A percentile compares a stretch with the other conserved stretches of the same genome.
phyloP scores from a whole-genome alignment of 1,140 invertebrate genomes.

The Riptortus pedestris region DNA sequence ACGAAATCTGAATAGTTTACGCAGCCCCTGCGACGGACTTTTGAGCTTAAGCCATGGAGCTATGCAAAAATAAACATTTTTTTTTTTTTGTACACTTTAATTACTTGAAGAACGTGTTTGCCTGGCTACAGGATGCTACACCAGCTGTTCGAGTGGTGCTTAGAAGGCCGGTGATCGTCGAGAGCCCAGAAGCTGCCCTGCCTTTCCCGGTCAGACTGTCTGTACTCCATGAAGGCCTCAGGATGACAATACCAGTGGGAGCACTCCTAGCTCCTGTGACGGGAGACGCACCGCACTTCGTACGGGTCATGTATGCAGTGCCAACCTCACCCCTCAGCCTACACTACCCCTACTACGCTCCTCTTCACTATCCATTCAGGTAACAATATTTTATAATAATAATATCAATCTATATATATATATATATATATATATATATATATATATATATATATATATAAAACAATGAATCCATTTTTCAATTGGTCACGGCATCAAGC shows the following conservation, averaged over 20 bases:
- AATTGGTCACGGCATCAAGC: too few relatives aligned
- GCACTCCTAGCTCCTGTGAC: slow-evolving; percentile 34
- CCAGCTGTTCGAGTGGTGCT: slow-evolving; percentile 33
- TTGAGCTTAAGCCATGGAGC: too few relatives aligned
- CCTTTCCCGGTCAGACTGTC: slow-evolving; percentile 32
- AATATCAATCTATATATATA: neutral
- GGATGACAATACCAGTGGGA: slow-evolving; percentile 32
- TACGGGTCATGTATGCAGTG: slow-evolving; percentile 34
- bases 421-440: too few relatives aligned
- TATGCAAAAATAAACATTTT: neutral
- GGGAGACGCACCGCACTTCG: slow-evolving; percentile 24
- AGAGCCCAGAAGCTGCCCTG: slow-evolving; percentile 29
- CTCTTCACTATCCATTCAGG: slow-evolving; percentile 26
- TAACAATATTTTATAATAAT: too few relatives aligned
- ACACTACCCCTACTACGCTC: slow-evolving; percentile 28
- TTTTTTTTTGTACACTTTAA: neutral
- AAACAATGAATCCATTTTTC: too few relatives aligned
- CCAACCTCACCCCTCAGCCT: slow-evolving; percentile 28
- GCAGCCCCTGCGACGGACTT: too few relatives aligned
- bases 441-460: too few relatives aligned
- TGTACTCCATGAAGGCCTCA: slow-evolving; percentile 32
- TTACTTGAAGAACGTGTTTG: neutral
- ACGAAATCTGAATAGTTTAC: too few relatives aligned
- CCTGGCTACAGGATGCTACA: slow-evolving; percentile 29
- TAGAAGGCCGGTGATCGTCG: slow-evolving; percentile 30